Evolutionary conservation across 2,797 vertebrate species (phyloP), one percentile per base, ranked within the genome.

Genomic region (Lerista edwardsae): DNA sequence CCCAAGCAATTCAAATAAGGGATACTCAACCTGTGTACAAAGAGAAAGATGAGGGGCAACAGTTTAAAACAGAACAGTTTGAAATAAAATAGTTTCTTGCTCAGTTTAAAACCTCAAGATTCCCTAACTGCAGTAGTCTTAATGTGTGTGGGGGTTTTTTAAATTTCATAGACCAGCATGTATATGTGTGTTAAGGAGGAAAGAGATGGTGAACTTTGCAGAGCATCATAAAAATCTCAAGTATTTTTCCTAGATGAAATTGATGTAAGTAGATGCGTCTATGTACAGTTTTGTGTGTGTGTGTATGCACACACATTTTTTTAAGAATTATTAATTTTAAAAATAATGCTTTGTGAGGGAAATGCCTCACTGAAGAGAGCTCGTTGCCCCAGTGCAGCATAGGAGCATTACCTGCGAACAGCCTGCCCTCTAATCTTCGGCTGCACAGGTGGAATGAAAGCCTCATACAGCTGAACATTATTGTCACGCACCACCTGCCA

Each of bases 251-350:
- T 91, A 90, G 87, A 89, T 92, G 86, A 79, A 41, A 89, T 90
- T 91, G 93, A 89, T 89, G 89, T 80, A 90, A 55, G 47, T 36
- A 69, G 93, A 61, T 61, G 59, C 21, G 79, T 93, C 92, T 92
- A 91, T 94, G 93, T 93, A 88, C 91, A 91, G 91, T 87, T 71
- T 57, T 93, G 90, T 93, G 91, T 82, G 92, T 91, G 91, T 79
- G 23, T 75, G 19, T 25, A 34, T 36, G 19, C 27, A 27, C 69
- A 44, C 51, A 55, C 51, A 44, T 8, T 17, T 55, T 61, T 68
- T 85, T 90, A 73, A 44, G 84, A 90, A 90, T 75, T 85, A 89
- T 65, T 79, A 86, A 65, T 0, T 1, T 67, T 90, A 90, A 90
- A 85, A 25, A 78, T 91, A 90, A 82, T 90, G 87, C 89, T 93